phyloP scores from a whole-genome alignment of 1,140 invertebrate genomes.

The Aphelinus certus region DNA sequence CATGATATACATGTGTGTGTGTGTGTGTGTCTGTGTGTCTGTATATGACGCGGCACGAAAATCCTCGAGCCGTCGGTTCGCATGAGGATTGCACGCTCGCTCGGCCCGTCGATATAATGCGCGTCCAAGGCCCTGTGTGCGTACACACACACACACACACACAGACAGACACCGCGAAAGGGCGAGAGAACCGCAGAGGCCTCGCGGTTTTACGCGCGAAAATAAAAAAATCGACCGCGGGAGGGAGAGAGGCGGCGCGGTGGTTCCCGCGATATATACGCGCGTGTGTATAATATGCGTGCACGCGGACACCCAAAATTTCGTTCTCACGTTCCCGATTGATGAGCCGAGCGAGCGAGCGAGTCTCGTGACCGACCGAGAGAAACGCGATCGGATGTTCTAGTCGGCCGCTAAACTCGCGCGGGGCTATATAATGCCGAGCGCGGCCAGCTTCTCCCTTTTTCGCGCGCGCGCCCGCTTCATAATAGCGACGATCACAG shows the following conservation, averaged over 20 bases:
- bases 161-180: not conserved
- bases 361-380: not conserved
- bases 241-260: not conserved
- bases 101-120: not conserved
- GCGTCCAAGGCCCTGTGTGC: not conserved
- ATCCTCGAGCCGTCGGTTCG: not conserved
- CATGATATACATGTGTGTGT: too few species aligned
- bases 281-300: not conserved
- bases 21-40: too few species aligned
- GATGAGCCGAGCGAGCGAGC: not conserved
- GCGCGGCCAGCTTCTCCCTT: conserved; percentile 5
- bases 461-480: too few species aligned
- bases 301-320: conserved; percentile 1
- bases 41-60: not conserved
- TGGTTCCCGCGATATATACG: not conserved
- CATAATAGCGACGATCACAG: too few species aligned
- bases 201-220: not conserved
- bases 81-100: not conserved
- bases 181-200: conserved; percentile 10
- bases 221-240: conserved; percentile 3
- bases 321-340: conserved; percentile 38
- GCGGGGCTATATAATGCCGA: conserved; percentile 8
- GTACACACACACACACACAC: too few species aligned
- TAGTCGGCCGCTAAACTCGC: too few species aligned
- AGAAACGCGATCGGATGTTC: conserved; percentile 21